phyloP scores from a whole-genome alignment of 2,113 vertebrate species.

The Asarcornis scutulata region DNA sequence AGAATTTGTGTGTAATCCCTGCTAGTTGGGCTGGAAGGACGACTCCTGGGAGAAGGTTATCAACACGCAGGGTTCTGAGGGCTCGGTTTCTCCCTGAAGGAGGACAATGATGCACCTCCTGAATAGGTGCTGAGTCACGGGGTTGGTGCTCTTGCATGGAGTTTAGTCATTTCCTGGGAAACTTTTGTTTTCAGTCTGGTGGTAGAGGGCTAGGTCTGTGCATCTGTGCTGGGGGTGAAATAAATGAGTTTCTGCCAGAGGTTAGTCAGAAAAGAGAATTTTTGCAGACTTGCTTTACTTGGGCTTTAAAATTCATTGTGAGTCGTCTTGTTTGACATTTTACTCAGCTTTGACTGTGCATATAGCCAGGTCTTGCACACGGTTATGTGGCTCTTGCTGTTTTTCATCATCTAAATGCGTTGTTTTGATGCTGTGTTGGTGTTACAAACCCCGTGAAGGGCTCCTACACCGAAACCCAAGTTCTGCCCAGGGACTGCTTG shows the following conservation, averaged over 20 bases:
- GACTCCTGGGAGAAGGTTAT: neutral
- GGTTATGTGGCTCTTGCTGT: neutral
- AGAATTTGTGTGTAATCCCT: neutral
- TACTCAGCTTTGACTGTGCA: neutral
- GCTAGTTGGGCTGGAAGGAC: neutral
- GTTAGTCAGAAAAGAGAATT: neutral
- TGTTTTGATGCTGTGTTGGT: neutral
- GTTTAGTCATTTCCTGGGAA: slow-evolving; percentile 46
- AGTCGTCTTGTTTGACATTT: neutral
- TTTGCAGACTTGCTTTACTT: neutral
- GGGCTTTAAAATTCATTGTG: rapidly evolving
- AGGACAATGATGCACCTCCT: neutral
- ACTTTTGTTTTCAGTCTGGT: neutral
- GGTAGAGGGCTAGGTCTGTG: neutral
- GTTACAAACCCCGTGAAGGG: neutral
- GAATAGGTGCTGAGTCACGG: slow-evolving; percentile 36
- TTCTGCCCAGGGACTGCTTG: neutral
- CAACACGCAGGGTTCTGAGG: neutral
- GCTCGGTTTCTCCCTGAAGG: neutral
- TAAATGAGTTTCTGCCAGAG: neutral
- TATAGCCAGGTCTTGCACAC: rapidly evolving
- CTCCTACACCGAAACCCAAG: neutral
- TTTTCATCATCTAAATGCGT: neutral
- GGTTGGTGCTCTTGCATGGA: neutral
- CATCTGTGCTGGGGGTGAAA: rapidly evolving